These are phyloP conservation scores for Hyperopisus bebe DNA, from an alignment of 2,113 vertebrate species.

Conservation along the genomic window DNA sequence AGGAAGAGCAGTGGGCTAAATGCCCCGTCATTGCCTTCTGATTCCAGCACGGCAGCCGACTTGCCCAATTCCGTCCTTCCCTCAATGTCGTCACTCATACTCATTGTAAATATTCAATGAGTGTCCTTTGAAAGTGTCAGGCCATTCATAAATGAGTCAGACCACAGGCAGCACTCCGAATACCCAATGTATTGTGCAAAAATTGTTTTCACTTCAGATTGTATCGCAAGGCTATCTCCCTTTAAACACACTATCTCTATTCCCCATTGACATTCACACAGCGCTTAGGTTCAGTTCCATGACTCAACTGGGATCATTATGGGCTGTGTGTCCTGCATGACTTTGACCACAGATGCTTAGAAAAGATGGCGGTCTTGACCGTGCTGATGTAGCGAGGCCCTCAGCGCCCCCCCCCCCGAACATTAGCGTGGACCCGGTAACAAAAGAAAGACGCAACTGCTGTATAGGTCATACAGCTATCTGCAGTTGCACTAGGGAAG, in stretches of 20 bases:
- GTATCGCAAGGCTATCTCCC: neutral
- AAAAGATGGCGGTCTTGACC: neutral
- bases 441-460: neutral
- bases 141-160: neutral
- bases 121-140: neutral
- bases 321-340: neutral
- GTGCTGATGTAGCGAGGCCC: neutral
- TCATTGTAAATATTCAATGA: neutral
- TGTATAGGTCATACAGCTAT: neutral
- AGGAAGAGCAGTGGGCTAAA: neutral
- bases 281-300: neutral
- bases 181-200: neutral
- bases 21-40: neutral
- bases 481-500: neutral
- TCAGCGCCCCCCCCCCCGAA: neutral
- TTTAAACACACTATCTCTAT: neutral
- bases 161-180: neutral
- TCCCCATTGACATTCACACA: neutral
- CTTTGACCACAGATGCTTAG: neutral
- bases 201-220: neutral
- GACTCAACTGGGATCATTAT: neutral
- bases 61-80: neutral
- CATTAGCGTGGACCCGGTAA: neutral
- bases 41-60: neutral
- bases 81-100: neutral